Conservation (phyloP, 2,113 vertebrate genomes). For the Chloroceryle aenea region DNA sequence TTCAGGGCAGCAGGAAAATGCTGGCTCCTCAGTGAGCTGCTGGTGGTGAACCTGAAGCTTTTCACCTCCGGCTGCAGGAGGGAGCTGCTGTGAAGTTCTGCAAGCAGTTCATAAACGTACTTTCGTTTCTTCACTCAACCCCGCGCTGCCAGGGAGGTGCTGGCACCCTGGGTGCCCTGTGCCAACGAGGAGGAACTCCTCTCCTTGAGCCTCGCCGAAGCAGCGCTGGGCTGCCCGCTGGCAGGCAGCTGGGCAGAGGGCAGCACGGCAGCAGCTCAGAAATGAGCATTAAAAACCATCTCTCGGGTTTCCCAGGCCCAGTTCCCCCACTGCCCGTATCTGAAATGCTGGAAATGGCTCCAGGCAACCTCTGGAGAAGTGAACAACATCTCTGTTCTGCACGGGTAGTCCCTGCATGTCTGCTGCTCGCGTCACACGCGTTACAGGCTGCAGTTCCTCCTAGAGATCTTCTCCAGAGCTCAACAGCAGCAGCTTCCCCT, state of each 20-base stretch:
- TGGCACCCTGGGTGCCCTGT: neutral
- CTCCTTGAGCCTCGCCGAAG: rapidly evolving
- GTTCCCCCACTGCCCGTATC: neutral
- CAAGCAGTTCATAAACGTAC: neutral
- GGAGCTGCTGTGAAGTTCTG: neutral
- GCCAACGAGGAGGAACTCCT: rapidly evolving
- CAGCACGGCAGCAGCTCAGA: rapidly evolving
- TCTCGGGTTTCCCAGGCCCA: neutral
- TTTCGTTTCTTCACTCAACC: neutral
- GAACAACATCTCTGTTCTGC: neutral
- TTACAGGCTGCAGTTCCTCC: rapidly evolving
- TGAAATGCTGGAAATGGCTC: neutral
- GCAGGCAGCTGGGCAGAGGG: too few relatives aligned
- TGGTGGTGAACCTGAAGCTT: neutral
- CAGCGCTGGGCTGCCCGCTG: rapidly evolving
- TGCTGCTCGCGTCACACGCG: rapidly evolving
- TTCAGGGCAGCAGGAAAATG: neutral
- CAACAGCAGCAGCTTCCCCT: neutral
- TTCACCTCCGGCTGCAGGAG: neutral
- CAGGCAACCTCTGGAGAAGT: neutral
- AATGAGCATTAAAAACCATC: neutral
- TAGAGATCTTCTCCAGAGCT: neutral
- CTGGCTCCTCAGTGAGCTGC: neutral
- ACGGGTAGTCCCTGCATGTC: neutral
- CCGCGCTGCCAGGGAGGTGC: neutral